These are phyloP conservation scores for Brachyptera putata DNA, from an alignment of 2,888 invertebrate species.

Conservation along the genomic window DNA sequence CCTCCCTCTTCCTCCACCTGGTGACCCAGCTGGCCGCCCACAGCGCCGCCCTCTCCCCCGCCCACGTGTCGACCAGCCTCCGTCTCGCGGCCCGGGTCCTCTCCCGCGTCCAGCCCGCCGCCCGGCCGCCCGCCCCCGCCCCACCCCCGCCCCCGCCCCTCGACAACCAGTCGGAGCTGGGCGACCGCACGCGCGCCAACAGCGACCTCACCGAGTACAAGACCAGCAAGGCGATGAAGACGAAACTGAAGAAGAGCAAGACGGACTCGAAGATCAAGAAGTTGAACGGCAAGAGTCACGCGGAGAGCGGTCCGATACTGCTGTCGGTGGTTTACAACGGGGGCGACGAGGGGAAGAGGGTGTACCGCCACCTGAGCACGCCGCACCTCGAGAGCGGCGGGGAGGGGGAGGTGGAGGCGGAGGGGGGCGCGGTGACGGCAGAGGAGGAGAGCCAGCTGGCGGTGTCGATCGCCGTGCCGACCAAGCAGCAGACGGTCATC, in stretches of 20 bases:
- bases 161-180: not conserved
- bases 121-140: not conserved
- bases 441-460: not conserved
- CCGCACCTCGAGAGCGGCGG: not conserved
- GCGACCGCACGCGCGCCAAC: constrained; percentile 21
- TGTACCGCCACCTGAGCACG: not conserved
- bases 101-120: constrained; percentile 39
- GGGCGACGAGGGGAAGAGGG: not conserved
- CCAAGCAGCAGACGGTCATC: constrained; percentile 38
- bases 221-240: constrained; percentile 16
- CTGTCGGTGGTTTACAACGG: constrained; percentile 19
- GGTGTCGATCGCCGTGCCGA: constrained; percentile 21
- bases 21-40: constrained; percentile 56
- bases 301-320: constrained; percentile 26
- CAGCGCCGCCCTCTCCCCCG: constrained; percentile 52
- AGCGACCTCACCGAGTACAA: constrained; percentile 26
- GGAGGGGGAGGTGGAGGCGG: not conserved
- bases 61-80: constrained; percentile 61
- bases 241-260: constrained; percentile 20
- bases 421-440: not conserved
- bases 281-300: constrained; percentile 22
- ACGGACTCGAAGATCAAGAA: constrained; percentile 18
- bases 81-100: constrained; percentile 68
- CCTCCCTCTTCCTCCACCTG: constrained; percentile 67
- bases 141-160: not conserved